phyloP scores from a whole-genome alignment of 2,888 invertebrate species.

The Unio pictorum region DNA sequence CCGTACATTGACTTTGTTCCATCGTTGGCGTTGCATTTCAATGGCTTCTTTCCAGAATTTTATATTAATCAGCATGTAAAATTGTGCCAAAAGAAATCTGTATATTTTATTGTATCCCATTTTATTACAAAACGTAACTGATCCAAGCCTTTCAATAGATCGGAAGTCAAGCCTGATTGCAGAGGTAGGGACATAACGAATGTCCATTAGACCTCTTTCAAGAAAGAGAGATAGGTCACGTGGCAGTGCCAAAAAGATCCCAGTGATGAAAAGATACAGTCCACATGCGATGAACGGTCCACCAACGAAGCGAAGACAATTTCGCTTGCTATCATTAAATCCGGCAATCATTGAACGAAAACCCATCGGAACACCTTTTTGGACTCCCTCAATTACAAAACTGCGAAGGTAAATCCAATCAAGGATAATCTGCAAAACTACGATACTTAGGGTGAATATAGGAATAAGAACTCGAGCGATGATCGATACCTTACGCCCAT shows the following conservation, averaged over 20 bases:
- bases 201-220: constrained; percentile 13
- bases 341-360: constrained; percentile 37
- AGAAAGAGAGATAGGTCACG: constrained; percentile 18
- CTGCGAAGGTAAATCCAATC: constrained; percentile 16
- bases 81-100: constrained; percentile 17
- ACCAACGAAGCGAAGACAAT: constrained; percentile 28
- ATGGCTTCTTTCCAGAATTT: constrained; percentile 29
- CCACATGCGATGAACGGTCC: constrained; percentile 31
- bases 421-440: constrained; percentile 25
- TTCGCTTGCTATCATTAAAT: constrained; percentile 19
- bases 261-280: constrained; percentile 16
- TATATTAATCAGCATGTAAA: constrained; percentile 31
- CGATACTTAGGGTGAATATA: constrained; percentile 16
- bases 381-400: constrained; percentile 20
- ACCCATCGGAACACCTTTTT: constrained; percentile 31
- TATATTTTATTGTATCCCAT: constrained; percentile 23
- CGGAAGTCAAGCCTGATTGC: constrained; percentile 3
- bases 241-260: constrained; percentile 17
- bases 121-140: constrained; percentile 6
- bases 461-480: constrained; percentile 15
- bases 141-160: constrained; percentile 17
- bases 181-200: constrained; percentile 4
- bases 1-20: not conserved
- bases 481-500: constrained; percentile 4
- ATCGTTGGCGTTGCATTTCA: constrained; percentile 14